phyloP scores from a whole-genome alignment of 2,888 invertebrate genomes.

The Cyclophora albipunctata region DNA sequence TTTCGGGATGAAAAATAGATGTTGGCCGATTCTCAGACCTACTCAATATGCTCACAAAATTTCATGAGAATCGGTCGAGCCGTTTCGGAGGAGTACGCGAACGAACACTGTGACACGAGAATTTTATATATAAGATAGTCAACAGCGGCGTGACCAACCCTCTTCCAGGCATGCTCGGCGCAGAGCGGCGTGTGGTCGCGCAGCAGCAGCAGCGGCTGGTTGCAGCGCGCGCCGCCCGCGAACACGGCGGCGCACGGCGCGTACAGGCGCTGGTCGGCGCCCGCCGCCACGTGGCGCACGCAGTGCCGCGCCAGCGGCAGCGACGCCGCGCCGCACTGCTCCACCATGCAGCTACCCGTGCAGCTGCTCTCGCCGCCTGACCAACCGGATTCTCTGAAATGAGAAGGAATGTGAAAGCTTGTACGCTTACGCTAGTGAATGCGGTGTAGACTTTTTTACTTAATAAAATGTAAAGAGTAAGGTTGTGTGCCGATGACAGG shows the following conservation, averaged over 20 bases:
- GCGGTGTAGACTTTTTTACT: too few species aligned
- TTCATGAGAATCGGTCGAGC: too few species aligned
- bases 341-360: constrained; percentile 37
- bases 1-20: too few species aligned
- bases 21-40: too few species aligned
- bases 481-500: too few species aligned
- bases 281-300: constrained; percentile 87
- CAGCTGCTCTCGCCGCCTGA: constrained; percentile 48
- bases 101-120: too few species aligned
- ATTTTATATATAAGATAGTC: too few species aligned
- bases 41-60: too few species aligned
- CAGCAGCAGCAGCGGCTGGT: constrained; percentile 62
- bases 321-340: constrained; percentile 56
- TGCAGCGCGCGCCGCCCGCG: constrained; percentile 64
- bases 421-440: too few species aligned
- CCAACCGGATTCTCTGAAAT: constrained; percentile 44
- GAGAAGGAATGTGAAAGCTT: neutral
- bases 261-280: constrained; percentile 85
- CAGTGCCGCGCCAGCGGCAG: constrained; percentile 89
- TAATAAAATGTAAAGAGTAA: neutral
- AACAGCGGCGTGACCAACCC: constrained; percentile 51
- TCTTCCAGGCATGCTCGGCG: constrained; percentile 87
- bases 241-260: constrained; percentile 68
- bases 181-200: constrained; percentile 85
- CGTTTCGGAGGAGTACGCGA: too few species aligned